phyloP scores from a whole-genome alignment of 2,888 invertebrate species.

The Busseola fusca region DNA sequence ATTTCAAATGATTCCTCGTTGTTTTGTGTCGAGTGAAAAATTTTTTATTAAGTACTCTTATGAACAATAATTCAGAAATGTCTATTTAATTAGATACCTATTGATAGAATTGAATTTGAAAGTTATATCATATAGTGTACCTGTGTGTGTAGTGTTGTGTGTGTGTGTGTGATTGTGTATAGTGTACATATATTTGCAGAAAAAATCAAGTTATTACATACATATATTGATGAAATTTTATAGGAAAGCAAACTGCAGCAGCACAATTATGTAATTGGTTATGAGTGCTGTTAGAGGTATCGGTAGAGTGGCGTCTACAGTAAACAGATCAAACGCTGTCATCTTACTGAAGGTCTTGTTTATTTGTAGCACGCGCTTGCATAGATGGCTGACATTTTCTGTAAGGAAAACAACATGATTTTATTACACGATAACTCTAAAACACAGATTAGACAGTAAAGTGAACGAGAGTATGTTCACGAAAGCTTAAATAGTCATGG shows the following conservation, averaged over 20 bases:
- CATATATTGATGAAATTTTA: background rate
- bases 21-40: background rate
- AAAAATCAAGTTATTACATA: background rate
- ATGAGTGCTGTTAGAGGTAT: background rate
- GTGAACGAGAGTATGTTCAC: too few species aligned
- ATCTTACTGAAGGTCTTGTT: constrained; percentile 28
- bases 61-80: too few species aligned
- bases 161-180: background rate
- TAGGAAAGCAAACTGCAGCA: constrained; percentile 12
- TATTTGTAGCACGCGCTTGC: constrained; percentile 23
- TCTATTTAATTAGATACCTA: background rate
- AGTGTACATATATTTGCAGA: too few species aligned
- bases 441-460: too few species aligned
- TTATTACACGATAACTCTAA: too few species aligned
- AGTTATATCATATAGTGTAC: background rate
- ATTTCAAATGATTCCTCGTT: too few species aligned
- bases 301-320: constrained; percentile 20
- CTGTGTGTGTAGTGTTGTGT: background rate
- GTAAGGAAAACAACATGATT: background rate
- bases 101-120: background rate
- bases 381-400: background rate
- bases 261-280: background rate
- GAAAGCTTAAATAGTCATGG: too few species aligned
- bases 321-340: constrained; percentile 24
- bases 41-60: background rate